Evolutionary conservation across 2,797 vertebrate species (phyloP).

Genomic region (Melanotaenia nigrans): DNA sequence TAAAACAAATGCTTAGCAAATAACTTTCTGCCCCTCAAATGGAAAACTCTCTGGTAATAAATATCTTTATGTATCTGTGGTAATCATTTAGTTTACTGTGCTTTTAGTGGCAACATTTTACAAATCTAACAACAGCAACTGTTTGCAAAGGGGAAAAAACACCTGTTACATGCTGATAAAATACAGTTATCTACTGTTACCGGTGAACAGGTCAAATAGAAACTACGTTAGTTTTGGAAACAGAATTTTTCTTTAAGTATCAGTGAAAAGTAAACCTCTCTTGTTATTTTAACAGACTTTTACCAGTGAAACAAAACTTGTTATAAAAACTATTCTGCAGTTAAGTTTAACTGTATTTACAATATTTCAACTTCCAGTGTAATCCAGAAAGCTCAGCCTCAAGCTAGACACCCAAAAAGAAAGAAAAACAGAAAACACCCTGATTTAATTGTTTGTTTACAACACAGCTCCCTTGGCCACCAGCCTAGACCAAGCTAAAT

Average conservation of each 20-base stretch:
- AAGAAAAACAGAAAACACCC: conserved; percentile 52
- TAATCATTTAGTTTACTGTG: neutral
- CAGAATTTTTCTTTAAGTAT: neutral
- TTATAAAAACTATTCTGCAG: neutral
- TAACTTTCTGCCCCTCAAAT: neutral
- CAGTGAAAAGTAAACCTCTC: too few species aligned
- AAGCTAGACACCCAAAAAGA: conserved; percentile 2
- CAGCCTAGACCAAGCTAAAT: conserved; percentile 31
- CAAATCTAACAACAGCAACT: neutral
- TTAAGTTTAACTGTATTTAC: neutral
- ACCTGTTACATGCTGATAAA: neutral
- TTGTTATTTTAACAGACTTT: neutral
- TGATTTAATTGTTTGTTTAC: conserved; percentile 56
- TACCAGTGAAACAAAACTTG: neutral
- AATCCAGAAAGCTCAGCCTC: conserved; percentile 14
- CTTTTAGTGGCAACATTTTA: neutral
- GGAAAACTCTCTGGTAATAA: neutral
- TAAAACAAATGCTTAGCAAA: neutral
- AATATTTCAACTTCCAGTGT: neutral
- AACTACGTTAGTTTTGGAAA: neutral
- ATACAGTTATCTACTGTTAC: neutral
- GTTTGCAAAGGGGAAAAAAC: neutral
- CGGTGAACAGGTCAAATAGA: neutral
- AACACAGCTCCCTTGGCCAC: conserved; percentile 28
- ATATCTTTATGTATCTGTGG: neutral